Evolutionary conservation across 2,888 invertebrate species (phyloP), one percentile per base, ranked within the genome.

Genomic region (Ditula angustiorana): DNA sequence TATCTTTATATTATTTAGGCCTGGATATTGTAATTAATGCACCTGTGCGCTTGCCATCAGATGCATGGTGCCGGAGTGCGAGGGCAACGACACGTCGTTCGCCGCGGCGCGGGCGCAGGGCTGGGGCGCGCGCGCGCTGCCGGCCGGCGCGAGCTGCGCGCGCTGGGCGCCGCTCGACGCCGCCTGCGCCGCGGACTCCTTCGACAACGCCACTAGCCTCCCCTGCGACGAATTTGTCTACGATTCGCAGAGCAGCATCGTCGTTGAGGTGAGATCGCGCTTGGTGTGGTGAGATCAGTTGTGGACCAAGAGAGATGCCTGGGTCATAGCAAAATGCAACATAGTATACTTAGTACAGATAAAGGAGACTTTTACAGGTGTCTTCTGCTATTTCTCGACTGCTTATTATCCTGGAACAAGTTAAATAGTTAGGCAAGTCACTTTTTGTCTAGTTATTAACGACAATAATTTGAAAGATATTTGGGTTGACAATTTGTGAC

Each of bases 1-100:
- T n/a, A n/a, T n/a, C n/a, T n/a, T n/a, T n/a, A n/a, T n/a, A n/a
- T n/a, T n/a, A n/a, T n/a, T n/a, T n/a, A n/a, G n/a, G n/a, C n/a
- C n/a, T n/a, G n/a, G n/a, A n/a, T n/a, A n/a, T n/a, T n/a, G n/a
- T n/a, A n/a, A n/a, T n/a, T n/a, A n/a, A n/a, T n/a, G n/a, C n/a
- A n/a, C n/a, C n/a, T n/a, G n/a, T n/a, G n/a, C n/a, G n/a, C n/a
- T 19, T 16, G 41, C 19, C 41, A 16, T 35, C 79, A 94, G 94
- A 74, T 94, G 94, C 62, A 80, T 85, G 62, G 85, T 94, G 2
- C 90, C 94, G 3, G 94, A 94, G 73, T 94, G 94, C 75, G 94
- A 94, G 67, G 73, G 82, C 61, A 80, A 82, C 72, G 69, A 57
- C 58, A 75, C 71, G 30, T 67, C 69, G 71, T 10, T 75, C 75